These are phyloP conservation scores for Proisotoma minuta DNA, from an alignment of 2,888 invertebrate genomes.

Conservation along the genomic window DNA sequence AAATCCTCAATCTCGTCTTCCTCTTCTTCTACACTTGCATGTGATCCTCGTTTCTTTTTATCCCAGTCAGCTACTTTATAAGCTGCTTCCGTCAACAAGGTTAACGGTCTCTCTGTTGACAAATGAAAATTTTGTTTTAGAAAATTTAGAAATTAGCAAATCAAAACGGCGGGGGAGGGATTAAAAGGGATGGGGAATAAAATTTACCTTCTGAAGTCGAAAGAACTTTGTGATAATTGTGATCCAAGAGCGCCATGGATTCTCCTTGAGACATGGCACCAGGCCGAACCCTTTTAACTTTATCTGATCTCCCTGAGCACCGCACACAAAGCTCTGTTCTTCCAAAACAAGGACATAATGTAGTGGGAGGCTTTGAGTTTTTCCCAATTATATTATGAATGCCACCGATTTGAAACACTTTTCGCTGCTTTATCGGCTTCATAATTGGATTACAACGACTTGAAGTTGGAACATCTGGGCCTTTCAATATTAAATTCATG, in stretches of 20 bases:
- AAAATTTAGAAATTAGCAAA: not conserved
- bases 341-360: conserved; percentile 37
- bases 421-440: conserved; percentile 34
- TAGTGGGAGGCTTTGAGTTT: conserved; percentile 20
- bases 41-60: not conserved
- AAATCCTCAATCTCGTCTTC: too few species aligned
- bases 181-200: not conserved
- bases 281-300: conserved; percentile 24
- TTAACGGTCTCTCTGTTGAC: not conserved
- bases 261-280: conserved; percentile 29
- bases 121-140: too few species aligned
- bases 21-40: not conserved
- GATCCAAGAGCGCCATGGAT: conserved; percentile 30
- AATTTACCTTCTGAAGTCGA: not conserved
- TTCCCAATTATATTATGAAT: conserved; percentile 36
- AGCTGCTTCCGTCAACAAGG: not conserved
- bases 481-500: too few species aligned
- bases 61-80: not conserved
- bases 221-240: conserved; percentile 35
- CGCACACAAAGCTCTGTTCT: conserved; percentile 37
- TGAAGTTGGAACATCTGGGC: too few species aligned
- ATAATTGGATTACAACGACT: conserved; percentile 34
- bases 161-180: not conserved
- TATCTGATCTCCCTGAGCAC: conserved; percentile 35
- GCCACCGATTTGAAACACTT: conserved; percentile 42